Conservation (phyloP, 2,113 vertebrate species). For the Zapornia atra region DNA sequence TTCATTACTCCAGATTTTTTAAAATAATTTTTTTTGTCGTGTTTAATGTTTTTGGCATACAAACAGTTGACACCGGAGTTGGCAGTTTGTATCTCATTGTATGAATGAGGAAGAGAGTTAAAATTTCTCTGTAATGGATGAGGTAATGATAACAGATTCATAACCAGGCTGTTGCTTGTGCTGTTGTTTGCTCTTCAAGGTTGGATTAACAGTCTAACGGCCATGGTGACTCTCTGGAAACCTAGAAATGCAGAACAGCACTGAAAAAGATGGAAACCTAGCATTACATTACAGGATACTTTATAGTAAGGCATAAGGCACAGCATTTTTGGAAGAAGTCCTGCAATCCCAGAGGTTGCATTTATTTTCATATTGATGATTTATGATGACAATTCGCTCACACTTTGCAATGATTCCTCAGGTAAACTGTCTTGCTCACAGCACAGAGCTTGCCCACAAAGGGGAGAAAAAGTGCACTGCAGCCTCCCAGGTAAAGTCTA, state of each 20-base stretch:
- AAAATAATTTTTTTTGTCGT: not conserved
- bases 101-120: not conserved
- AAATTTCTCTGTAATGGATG: not conserved
- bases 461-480: not conserved
- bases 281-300: not conserved
- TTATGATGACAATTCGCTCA: slow-evolving; percentile 24
- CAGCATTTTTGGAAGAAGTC: not conserved
- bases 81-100: not conserved
- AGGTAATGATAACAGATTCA: slow-evolving; percentile 4
- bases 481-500: not conserved
- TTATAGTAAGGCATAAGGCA: not conserved
- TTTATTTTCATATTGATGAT: slow-evolving; percentile 27
- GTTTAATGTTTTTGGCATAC: not conserved
- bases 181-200: slow-evolving; percentile 50
- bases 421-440: not conserved
- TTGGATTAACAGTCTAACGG: slow-evolving; percentile 34
- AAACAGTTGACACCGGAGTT: not conserved
- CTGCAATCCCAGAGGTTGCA: not conserved
- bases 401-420: not conserved
- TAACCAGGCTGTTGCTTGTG: not conserved
- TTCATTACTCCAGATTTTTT: not conserved
- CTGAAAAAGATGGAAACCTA: not conserved
- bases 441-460: not conserved
- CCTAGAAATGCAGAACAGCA: not conserved
- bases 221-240: slow-evolving; percentile 33